Percentiles rank a stretch among this genome's conserved stretches.
Conservation (phyloP, 1,140 invertebrate genomes). For the Drosophila rufa region DNA sequence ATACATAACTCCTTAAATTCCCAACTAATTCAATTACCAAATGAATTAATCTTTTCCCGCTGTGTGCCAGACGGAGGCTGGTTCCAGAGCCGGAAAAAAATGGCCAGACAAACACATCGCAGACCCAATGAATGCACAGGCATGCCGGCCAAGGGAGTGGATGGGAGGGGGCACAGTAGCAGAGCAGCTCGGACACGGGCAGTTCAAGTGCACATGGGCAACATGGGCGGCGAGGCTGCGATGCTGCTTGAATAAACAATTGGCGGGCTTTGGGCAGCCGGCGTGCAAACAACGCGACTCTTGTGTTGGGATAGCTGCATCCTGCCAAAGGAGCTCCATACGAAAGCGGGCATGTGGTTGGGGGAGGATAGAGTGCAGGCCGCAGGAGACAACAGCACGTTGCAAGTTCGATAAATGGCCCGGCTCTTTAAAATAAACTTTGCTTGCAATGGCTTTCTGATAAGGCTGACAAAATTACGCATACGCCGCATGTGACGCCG, state of each 20-base stretch:
- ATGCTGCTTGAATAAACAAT: constrained; percentile 79
- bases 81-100: constrained; percentile 33
- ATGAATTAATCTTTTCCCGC: background rate
- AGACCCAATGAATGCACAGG: constrained; percentile 66
- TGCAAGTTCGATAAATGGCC: constrained; percentile 52
- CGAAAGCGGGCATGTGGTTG: background rate
- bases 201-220: constrained; percentile 33
- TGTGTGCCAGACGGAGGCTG: constrained; percentile 13
- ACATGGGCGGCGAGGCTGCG: constrained; percentile 28
- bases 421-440: constrained; percentile 74
- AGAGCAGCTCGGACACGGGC: background rate
- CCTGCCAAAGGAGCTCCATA: background rate
- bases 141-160: constrained; percentile 18
- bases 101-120: constrained; percentile 51
- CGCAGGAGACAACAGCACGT: constrained; percentile 44
- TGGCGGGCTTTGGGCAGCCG: constrained; percentile 58
- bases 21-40: background rate
- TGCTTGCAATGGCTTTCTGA: constrained; percentile 60
- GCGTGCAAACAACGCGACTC: constrained; percentile 57
- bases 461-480: constrained; percentile 72
- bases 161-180: background rate
- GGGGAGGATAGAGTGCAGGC: constrained; percentile 1
- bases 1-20: too few species aligned
- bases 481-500: constrained; percentile 63
- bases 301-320: constrained; percentile 21